Evolutionary conservation across 2,113 vertebrate genomes (phyloP).

Genomic region (Cromileptes altivelis): DNA sequence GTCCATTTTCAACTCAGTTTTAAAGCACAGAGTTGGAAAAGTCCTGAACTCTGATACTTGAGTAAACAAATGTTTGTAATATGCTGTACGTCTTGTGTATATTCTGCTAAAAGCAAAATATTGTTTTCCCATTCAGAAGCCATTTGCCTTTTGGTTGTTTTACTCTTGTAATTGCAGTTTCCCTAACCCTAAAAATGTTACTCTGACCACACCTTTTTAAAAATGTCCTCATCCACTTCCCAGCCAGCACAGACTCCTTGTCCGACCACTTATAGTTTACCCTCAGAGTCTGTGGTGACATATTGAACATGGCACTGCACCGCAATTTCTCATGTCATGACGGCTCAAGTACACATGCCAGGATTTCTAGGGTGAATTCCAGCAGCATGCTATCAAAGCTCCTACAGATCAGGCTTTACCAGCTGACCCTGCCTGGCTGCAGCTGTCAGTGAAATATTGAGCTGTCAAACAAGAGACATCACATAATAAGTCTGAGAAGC

Average conservation of each 20-base stretch:
- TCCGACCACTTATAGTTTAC: not conserved
- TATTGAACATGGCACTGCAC: not conserved
- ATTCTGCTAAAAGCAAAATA: not conserved
- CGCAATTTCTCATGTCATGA: constrained; percentile 9
- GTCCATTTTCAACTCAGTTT: not conserved
- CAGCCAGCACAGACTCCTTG: not conserved
- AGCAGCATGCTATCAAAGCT: constrained; percentile 8
- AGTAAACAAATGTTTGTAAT: not conserved
- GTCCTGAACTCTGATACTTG: not conserved
- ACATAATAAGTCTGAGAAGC: constrained; percentile 12
- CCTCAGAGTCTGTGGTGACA: constrained; percentile 16
- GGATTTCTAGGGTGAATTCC: not conserved
- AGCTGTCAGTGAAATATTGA: constrained; percentile 43
- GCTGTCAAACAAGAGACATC: constrained; percentile 36
- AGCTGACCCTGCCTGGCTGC: constrained; percentile 13
- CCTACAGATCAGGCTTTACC: constrained; percentile 16
- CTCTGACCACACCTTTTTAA: not conserved
- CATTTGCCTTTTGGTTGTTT: not conserved
- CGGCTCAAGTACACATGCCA: constrained; percentile 13
- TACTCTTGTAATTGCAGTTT: not conserved
- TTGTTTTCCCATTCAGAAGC: not conserved
- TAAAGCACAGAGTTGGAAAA: not conserved
- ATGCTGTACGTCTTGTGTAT: not conserved
- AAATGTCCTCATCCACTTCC: not conserved
- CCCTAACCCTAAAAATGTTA: not conserved